Conservation (phyloP, 2,797 vertebrate species). For the Sebastes diploproa region DNA sequence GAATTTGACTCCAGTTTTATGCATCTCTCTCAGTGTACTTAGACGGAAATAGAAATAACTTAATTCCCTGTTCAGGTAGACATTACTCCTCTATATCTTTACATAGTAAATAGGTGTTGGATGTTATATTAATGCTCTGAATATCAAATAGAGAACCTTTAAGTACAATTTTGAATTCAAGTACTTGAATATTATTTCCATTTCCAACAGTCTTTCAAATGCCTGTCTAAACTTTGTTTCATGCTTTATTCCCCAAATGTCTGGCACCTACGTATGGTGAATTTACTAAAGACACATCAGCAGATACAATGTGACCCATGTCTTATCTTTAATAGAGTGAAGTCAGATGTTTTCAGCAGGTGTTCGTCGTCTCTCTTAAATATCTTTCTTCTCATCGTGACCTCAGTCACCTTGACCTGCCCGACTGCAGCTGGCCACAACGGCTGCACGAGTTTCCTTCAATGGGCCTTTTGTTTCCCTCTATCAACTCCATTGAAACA, state of each 20-base stretch:
- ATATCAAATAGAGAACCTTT: background rate
- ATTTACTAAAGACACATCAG: background rate
- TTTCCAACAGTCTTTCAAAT: background rate
- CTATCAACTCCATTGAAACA: slow-evolving; percentile 44
- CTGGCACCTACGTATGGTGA: background rate
- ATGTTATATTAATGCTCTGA: background rate
- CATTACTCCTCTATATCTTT: too few species aligned
- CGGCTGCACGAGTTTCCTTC: slow-evolving; percentile 52
- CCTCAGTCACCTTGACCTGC: slow-evolving; percentile 66
- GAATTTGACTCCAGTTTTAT: too few species aligned
- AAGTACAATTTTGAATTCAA: too few species aligned
- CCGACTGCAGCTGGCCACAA: slow-evolving; percentile 62
- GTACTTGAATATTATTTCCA: background rate
- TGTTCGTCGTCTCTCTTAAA: slow-evolving; percentile 54
- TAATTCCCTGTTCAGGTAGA: too few species aligned
- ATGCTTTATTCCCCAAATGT: background rate
- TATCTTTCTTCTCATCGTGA: slow-evolving; percentile 42
- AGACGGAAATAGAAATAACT: too few species aligned
- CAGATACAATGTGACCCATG: background rate
- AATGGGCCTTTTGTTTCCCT: slow-evolving; percentile 78
- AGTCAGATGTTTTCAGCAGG: slow-evolving; percentile 53
- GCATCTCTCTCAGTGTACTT: too few species aligned
- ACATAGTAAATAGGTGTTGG: background rate
- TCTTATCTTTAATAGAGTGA: background rate
- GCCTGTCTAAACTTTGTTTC: too few species aligned